Percentiles rank a stretch among this genome's conserved stretches.
Conservation (phyloP, 2,797 vertebrate genomes). For the Fringilla coelebs region DNA sequence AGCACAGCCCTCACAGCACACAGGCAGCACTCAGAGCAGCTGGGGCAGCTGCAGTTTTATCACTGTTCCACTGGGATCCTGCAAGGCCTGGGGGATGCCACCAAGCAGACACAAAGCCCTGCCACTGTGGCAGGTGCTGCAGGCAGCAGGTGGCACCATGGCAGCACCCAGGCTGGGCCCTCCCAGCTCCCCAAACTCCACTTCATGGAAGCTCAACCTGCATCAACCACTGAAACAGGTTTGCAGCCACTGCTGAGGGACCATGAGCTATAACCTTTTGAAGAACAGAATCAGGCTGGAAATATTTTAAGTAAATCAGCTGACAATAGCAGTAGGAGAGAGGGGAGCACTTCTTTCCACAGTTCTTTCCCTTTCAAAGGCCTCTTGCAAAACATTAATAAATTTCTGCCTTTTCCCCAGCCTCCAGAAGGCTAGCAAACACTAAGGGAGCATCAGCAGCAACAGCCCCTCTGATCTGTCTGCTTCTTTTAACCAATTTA, state of each 20-base stretch:
- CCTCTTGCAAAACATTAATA: not conserved
- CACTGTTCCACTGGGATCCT: accelerated
- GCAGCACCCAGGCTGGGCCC: not conserved
- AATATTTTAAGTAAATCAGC: not conserved
- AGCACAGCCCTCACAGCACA: not conserved
- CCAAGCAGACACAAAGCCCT: accelerated
- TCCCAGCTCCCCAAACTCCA: not conserved
- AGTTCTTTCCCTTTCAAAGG: not conserved
- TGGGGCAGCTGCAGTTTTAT: not conserved
- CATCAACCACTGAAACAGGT: not conserved
- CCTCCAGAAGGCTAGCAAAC: not conserved
- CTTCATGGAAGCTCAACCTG: not conserved
- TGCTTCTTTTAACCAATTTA: not conserved
- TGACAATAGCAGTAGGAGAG: not conserved
- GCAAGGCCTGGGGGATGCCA: not conserved
- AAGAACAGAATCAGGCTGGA: not conserved
- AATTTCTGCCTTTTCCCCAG: not conserved
- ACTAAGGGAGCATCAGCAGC: not conserved
- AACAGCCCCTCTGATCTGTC: not conserved
- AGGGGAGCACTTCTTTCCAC: not conserved
- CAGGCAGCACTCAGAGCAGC: not conserved
- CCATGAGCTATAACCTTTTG: not conserved
- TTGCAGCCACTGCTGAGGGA: not conserved
- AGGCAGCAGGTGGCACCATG: slow-evolving; percentile 47
- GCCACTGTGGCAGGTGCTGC: accelerated